These are phyloP conservation scores for Potamarius usumacintae DNA, from an alignment of 2,113 vertebrate genomes.

Conservation along the genomic window DNA sequence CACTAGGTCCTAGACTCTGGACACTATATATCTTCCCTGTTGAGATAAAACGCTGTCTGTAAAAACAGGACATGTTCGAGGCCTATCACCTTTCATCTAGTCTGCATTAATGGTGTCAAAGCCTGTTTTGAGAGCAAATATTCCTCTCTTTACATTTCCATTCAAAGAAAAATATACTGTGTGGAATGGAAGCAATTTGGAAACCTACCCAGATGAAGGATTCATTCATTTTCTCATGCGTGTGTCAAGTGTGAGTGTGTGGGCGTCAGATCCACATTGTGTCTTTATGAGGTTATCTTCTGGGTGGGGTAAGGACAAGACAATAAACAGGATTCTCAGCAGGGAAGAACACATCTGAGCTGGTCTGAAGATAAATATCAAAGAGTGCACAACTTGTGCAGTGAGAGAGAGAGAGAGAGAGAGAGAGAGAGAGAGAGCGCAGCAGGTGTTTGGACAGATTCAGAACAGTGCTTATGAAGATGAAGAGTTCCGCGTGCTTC, in stretches of 20 bases:
- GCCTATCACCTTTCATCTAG: slow-evolving; percentile 65
- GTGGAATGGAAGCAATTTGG: slow-evolving; percentile 52
- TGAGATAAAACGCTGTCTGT: slow-evolving; percentile 57
- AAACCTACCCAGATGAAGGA: slow-evolving; percentile 51
- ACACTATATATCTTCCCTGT: slow-evolving; percentile 34
- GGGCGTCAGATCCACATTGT: slow-evolving; percentile 18
- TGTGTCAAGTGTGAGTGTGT: slow-evolving; percentile 41
- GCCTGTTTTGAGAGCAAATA: slow-evolving; percentile 65
- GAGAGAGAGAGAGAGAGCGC: slow-evolving; percentile 54
- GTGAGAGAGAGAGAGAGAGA: slow-evolving; percentile 63
- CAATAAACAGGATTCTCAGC: slow-evolving; percentile 62
- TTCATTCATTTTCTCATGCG: slow-evolving; percentile 66
- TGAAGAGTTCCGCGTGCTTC: slow-evolving; percentile 64
- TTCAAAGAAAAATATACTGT: slow-evolving; percentile 54
- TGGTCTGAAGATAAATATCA: slow-evolving; percentile 22
- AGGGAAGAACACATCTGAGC: slow-evolving; percentile 8
- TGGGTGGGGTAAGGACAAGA: slow-evolving; percentile 66
- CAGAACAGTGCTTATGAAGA: slow-evolving; percentile 65
- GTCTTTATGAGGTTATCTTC: slow-evolving; percentile 62
- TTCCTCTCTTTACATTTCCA: slow-evolving; percentile 51
- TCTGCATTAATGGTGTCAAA: slow-evolving; percentile 65
- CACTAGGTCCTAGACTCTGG: slow-evolving; percentile 10
- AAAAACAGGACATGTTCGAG: slow-evolving; percentile 61
- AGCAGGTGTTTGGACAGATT: slow-evolving; percentile 74
- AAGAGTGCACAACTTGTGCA: background rate